Conservation (phyloP, 2,797 vertebrate species). For the Setipinna tenuifilis region DNA sequence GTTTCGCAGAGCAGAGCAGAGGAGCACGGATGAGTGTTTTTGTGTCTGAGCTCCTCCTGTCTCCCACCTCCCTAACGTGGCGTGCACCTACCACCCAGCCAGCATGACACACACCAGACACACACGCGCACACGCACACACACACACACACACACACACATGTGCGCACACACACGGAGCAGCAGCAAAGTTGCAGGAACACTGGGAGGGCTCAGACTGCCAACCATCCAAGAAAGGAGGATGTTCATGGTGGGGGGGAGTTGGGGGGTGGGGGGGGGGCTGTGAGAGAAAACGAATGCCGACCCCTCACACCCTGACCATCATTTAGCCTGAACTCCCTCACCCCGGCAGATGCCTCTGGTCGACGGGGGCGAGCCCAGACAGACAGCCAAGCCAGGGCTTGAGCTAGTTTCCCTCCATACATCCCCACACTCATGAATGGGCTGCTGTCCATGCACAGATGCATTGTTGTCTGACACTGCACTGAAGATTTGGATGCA, state of each 20-base stretch:
- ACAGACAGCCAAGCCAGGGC: too few species aligned
- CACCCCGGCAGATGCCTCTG: background rate
- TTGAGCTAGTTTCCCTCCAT: too few species aligned
- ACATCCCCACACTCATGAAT: background rate
- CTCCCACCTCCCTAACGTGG: background rate
- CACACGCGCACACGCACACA: background rate
- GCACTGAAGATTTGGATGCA: too few species aligned
- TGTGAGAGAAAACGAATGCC: background rate
- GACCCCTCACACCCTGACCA: conserved; percentile 4
- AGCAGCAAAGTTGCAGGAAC: background rate
- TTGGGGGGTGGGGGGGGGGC: background rate
- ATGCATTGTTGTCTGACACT: background rate
- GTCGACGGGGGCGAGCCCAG: background rate
- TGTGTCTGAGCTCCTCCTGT: background rate
- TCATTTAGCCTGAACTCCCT: conserved; percentile 11
- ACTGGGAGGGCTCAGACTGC: background rate
- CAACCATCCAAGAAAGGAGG: background rate
- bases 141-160: conserved; percentile 14
- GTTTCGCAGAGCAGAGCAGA: background rate
- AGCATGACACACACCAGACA: conserved; percentile 9
- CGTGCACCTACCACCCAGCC: background rate
- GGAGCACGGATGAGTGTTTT: background rate
- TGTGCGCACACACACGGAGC: background rate
- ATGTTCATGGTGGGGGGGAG: background rate
- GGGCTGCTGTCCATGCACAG: background rate